Evolutionary conservation across 1,140 invertebrate genomes (phyloP).

Genomic region (Meloidogyne exigua): DNA sequence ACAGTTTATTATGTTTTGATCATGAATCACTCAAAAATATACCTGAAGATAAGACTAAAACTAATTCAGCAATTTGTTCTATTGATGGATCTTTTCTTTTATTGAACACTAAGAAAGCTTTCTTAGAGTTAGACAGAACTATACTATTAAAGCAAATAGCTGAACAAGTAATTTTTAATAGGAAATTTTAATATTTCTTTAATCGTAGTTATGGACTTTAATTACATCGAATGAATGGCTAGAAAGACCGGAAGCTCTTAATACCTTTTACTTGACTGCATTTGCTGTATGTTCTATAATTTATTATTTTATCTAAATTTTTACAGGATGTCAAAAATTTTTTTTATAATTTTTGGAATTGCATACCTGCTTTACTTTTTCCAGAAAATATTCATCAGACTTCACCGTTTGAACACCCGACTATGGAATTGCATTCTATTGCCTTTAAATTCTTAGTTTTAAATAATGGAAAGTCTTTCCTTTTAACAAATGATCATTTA

Average conservation of each 20-base stretch:
- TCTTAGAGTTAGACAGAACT: constrained; percentile 36
- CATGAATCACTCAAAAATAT: constrained; percentile 21
- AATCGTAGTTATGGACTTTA: constrained; percentile 35
- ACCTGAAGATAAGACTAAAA: constrained; percentile 12
- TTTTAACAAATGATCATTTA: constrained; percentile 25
- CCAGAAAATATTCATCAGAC: constrained; percentile 31
- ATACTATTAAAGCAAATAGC: constrained; percentile 29
- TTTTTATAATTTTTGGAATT: constrained; percentile 43
- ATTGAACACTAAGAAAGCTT: constrained; percentile 36
- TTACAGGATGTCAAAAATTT: constrained; percentile 45
- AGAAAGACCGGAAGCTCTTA: constrained; percentile 25
- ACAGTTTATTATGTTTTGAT: constrained; percentile 19
- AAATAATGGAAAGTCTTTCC: constrained; percentile 23
- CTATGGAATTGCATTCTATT: constrained; percentile 14
- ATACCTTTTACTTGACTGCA: constrained; percentile 38
- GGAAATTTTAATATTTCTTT: constrained; percentile 12
- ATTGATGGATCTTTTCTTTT: constrained; percentile 28
- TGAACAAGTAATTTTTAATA: constrained; percentile 28
- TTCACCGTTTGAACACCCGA: neutral
- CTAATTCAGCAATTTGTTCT: neutral
- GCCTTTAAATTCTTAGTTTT: constrained; percentile 17
- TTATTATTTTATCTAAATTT: neutral
- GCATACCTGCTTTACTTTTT: constrained; percentile 42
- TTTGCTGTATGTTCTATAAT: constrained; percentile 33
- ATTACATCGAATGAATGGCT: constrained; percentile 35